Evolutionary conservation across 2,888 invertebrate genomes (phyloP).

Genomic region (Desoria tigrina): DNA sequence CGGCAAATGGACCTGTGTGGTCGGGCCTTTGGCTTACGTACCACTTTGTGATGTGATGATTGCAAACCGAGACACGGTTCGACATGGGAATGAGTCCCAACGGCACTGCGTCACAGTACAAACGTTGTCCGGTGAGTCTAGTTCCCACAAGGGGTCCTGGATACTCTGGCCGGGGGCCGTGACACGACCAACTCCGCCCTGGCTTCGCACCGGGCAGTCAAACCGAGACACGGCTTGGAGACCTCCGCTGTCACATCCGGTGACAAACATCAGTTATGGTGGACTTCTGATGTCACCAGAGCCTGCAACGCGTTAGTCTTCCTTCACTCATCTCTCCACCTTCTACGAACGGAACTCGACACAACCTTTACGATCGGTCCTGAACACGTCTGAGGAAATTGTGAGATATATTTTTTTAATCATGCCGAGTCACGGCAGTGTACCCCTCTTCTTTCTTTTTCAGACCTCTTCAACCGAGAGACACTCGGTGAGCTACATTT

Average conservation of each 20-base stretch:
- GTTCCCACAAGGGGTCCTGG: too few relatives aligned
- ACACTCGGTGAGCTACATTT: constrained; percentile 38
- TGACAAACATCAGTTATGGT: background rate
- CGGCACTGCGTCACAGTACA: constrained; percentile 21
- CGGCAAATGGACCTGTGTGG: background rate
- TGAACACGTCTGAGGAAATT: background rate
- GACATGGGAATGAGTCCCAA: constrained; percentile 3
- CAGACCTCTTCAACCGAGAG: constrained; percentile 41
- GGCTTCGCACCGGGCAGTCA: constrained; percentile 43
- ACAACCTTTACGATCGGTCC: background rate
- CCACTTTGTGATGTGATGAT: constrained; percentile 17
- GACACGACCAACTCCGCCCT: constrained; percentile 47
- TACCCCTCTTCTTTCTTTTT: constrained; percentile 25
- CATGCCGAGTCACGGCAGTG: constrained; percentile 14
- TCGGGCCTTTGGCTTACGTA: constrained; percentile 15
- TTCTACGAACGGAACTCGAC: background rate
- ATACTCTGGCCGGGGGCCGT: constrained; percentile 21
- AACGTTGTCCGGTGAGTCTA: constrained; percentile 2
- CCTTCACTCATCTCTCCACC: constrained; percentile 12
- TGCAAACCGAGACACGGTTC: constrained; percentile 21
- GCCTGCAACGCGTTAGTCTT: constrained; percentile 8
- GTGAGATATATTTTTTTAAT: constrained; percentile 22
- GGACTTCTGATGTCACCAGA: constrained; percentile 6
- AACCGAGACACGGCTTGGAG: constrained; percentile 49
- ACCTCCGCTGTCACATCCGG: constrained; percentile 13